A percentile compares a stretch with the other conserved stretches of the same genome.
Conservation (phyloP, 1,140 invertebrate species). For the Probaryconus sp. region DNA sequence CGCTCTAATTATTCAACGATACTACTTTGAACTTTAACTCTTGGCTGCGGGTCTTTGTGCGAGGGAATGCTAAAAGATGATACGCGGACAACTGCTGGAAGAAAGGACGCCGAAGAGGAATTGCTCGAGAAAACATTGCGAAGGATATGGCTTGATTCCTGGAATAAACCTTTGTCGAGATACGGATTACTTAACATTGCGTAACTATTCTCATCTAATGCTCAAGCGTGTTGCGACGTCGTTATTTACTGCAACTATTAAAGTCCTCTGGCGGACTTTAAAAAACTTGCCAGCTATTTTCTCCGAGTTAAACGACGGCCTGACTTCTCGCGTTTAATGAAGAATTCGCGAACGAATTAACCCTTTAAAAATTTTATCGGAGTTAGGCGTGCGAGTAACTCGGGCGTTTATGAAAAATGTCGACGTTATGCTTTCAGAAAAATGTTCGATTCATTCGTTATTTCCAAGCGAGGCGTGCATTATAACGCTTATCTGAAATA, state of each 20-base stretch:
- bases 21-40: slow-evolving; percentile 56
- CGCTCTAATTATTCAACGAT: slow-evolving; percentile 60
- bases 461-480: slow-evolving; percentile 28
- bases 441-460: slow-evolving; percentile 33
- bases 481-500: not conserved
- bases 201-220: slow-evolving; percentile 35
- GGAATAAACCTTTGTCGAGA: slow-evolving; percentile 29
- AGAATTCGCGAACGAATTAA: too few species aligned
- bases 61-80: slow-evolving; percentile 35
- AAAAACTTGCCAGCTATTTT: too few species aligned
- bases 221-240: slow-evolving; percentile 11
- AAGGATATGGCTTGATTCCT: slow-evolving; percentile 37
- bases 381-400: too few species aligned
- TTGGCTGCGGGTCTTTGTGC: slow-evolving; percentile 24
- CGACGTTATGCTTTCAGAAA: too few species aligned
- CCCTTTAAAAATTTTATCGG: too few species aligned
- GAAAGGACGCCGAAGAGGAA: slow-evolving; percentile 12
- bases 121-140: slow-evolving; percentile 34
- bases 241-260: slow-evolving; percentile 33
- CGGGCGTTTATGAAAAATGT: too few species aligned
- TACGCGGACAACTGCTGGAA: slow-evolving; percentile 15
- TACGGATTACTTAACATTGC: slow-evolving; percentile 30
- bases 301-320: too few species aligned
- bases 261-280: slow-evolving; percentile 8
- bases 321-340: too few species aligned